Conservation (phyloP, 2,888 invertebrate species). For the Aplocera efformata region DNA sequence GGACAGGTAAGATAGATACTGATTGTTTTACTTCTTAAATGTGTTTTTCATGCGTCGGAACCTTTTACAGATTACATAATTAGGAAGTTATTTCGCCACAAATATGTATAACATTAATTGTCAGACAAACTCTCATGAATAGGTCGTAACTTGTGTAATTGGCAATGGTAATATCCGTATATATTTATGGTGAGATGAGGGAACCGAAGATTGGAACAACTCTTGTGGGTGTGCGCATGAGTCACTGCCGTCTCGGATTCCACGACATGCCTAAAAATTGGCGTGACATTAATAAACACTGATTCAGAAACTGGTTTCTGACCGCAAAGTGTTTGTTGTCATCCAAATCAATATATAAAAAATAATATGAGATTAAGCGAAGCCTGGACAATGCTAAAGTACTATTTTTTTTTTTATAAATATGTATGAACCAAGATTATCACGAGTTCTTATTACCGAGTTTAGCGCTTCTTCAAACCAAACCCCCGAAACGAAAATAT, state of each 20-base stretch:
- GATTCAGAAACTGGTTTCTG: constrained; percentile 44
- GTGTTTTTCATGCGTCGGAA: no score
- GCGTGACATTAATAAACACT: constrained; percentile 42
- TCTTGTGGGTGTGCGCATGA: constrained; percentile 53
- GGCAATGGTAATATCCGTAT: constrained; percentile 31
- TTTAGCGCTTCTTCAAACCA: no score
- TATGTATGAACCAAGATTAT: no score
- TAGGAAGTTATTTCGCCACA: no score
- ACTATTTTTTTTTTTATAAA: no score
- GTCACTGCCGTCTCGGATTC: constrained; percentile 52
- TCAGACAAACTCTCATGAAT: constrained; percentile 10
- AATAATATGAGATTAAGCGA: no score
- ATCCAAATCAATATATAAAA: constrained; percentile 12
- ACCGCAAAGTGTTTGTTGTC: constrained; percentile 26
- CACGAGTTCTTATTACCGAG: no score
- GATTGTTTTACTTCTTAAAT: constrained; percentile 24
- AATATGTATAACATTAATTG: no score
- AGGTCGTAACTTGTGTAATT: constrained; percentile 26
- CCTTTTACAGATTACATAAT: no score
- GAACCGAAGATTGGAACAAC: constrained; percentile 20
- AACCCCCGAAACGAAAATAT: no score
- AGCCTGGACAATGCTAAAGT: no score
- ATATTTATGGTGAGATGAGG: constrained; percentile 41
- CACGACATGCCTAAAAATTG: constrained; percentile 52
- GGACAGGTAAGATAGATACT: not conserved